Evolutionary conservation across 2,797 vertebrate genomes (phyloP).

Genomic region (Manis javanica): DNA sequence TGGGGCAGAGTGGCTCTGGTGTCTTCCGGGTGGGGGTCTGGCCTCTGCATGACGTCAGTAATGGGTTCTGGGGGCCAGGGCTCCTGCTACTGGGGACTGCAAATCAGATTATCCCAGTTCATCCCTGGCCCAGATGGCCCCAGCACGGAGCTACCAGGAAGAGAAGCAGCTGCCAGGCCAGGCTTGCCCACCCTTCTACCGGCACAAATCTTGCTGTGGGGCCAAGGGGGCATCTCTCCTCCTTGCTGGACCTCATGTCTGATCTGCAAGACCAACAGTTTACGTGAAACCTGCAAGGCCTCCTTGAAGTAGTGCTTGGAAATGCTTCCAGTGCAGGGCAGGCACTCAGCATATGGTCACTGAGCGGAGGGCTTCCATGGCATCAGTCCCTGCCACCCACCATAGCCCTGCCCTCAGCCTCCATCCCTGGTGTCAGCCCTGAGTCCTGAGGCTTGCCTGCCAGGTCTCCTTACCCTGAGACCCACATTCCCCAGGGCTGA

Average conservation of each 20-base stretch:
- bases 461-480: not conserved
- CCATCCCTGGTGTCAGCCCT: not conserved
- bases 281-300: not conserved
- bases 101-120: conserved; percentile 53
- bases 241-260: not conserved
- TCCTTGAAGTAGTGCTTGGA: not conserved
- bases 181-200: not conserved
- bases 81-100: not conserved
- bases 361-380: too few species aligned
- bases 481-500: not conserved
- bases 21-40: conserved; percentile 59
- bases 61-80: not conserved
- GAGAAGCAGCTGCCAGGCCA: not conserved
- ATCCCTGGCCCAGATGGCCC: not conserved
- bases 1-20: conserved; percentile 48
- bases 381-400: not conserved
- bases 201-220: not conserved
- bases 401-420: not conserved
- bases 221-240: not conserved
- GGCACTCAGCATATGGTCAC: not conserved
- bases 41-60: conserved; percentile 7
- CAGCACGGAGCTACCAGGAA: not conserved
- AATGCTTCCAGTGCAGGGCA: fast-evolving
- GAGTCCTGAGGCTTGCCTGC: not conserved
- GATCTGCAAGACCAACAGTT: not conserved